These are phyloP conservation scores for Galeruca laticollis DNA, from an alignment of 2,888 invertebrate species.

Conservation along the genomic window DNA sequence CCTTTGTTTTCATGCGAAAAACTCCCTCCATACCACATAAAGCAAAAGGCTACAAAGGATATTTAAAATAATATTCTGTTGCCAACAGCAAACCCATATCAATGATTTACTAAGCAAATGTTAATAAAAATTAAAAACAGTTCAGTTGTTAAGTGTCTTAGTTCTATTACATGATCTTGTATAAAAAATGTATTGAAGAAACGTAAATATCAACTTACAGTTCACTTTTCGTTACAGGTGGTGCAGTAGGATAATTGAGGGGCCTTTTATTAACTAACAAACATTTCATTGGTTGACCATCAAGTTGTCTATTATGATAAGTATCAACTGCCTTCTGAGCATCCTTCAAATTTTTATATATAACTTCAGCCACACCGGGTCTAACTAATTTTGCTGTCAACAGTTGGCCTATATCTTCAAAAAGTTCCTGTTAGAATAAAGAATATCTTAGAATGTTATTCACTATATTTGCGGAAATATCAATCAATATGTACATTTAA, in stretches of 20 bases:
- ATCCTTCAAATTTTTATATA: slow-evolving; percentile 86
- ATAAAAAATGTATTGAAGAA: not conserved
- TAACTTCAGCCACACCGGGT: slow-evolving; percentile 91
- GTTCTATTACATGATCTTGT: too few relatives aligned
- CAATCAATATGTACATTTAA: not conserved
- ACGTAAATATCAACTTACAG: slow-evolving; percentile 50
- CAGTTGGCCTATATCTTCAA: slow-evolving; percentile 92
- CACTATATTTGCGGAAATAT: not conserved
- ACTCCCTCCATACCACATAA: too few relatives aligned
- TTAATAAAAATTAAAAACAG: too few relatives aligned
- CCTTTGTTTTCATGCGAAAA: too few relatives aligned
- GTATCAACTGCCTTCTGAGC: slow-evolving; percentile 92
- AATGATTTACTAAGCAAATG: too few relatives aligned
- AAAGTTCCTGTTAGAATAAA: slow-evolving; percentile 77
- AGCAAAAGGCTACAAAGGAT: too few relatives aligned
- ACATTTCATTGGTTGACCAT: slow-evolving; percentile 95
- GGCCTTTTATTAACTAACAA: slow-evolving; percentile 83
- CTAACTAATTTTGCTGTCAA: slow-evolving; percentile 86
- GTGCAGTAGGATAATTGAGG: slow-evolving; percentile 71
- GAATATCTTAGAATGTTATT: slow-evolving; percentile 23
- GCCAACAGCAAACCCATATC: too few relatives aligned
- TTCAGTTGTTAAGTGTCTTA: too few relatives aligned
- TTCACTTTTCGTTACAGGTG: slow-evolving; percentile 62
- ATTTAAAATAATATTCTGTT: too few relatives aligned
- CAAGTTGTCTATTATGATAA: slow-evolving; percentile 92